A percentile compares a stretch with the other conserved stretches of the same genome.
Evolutionary conservation across 2,113 vertebrate species (phyloP).

Genomic region (Phrynosoma platyrhinos): DNA sequence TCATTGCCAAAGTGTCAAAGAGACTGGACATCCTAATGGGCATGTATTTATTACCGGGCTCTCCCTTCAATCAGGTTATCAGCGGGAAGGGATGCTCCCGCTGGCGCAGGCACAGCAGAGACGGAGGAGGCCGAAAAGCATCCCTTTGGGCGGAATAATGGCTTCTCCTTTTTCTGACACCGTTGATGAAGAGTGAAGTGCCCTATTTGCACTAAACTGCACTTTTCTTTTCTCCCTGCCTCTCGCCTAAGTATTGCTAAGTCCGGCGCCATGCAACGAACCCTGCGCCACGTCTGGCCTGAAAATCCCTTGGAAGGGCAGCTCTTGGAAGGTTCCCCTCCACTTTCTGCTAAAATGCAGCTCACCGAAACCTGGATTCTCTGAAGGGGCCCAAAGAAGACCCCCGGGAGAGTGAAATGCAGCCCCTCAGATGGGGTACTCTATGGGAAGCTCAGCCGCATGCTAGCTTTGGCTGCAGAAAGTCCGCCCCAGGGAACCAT

Average conservation of each 20-base stretch:
- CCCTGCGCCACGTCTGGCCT: background rate
- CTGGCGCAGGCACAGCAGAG: slow-evolving; percentile 63
- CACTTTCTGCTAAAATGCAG: no score
- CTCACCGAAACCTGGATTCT: no score
- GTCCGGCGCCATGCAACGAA: no score
- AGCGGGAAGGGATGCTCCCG: slow-evolving; percentile 61
- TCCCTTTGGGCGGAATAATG: slow-evolving; percentile 64
- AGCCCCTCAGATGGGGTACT: no score
- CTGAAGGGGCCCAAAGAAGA: no score
- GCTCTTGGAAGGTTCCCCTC: no score
- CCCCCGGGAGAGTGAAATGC: no score
- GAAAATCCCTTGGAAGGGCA: no score
- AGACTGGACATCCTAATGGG: slow-evolving; percentile 45
- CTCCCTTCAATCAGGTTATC: slow-evolving; percentile 67
- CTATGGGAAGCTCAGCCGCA: no score
- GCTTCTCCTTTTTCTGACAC: slow-evolving; percentile 59
- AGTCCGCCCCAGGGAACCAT: no score
- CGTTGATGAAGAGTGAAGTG: slow-evolving; percentile 74
- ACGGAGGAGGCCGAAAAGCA: slow-evolving; percentile 53
- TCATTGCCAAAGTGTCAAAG: slow-evolving; percentile 50
- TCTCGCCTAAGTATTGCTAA: slow-evolving; percentile 17
- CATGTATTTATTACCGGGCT: slow-evolving; percentile 39
- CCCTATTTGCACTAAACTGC: slow-evolving; percentile 69
- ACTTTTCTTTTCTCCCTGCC: slow-evolving; percentile 32
- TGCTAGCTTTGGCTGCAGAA: no score